Base-by-base conservation (phyloP, 1,140 invertebrate species). In the Drosophila obscura region DNA sequence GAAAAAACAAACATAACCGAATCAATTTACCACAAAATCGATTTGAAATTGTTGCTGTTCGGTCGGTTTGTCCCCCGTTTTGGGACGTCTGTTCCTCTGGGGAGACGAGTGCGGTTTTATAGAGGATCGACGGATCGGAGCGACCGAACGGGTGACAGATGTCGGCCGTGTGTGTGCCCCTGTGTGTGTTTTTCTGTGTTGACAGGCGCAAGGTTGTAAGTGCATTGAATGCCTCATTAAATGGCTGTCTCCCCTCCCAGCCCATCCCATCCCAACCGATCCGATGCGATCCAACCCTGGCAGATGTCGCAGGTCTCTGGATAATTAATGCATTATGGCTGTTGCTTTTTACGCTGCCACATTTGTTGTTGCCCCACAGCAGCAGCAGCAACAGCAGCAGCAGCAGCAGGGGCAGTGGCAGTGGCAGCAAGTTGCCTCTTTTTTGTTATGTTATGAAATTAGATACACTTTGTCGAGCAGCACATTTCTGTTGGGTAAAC, bases 171-270 rank as follows among this genome's bases (percentile, higher is more conserved):
- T 76, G 58, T 57, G 52, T 56, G 46, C 73, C 59, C 45, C 39
- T 56, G 51, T 52, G 59, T 57, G 19, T 5, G 2, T 41, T 15
- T 49, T 41, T 53, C 56, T 75, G 46, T 77, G 83, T 87, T 87
- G 83, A 87, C 83, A 88, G 66, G 63, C 75, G 75, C 82, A 88
- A 87, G 78, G 83, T 88, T 88, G 83, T 64, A 71, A 87, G 79
- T 88, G 84, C 76, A 83, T 80, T 89, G 84, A 83, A 88, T 88
- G 84, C 80, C 84, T 88, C 83, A 90, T 87, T 90, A 87, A 90
- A 80, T 67, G 66, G 63, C 63, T 52, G 50, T 69, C 57, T 44
- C 31, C 39, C 67, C 55, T 31, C 39, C 13, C 24, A 48, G 16
- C 26, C 50, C 15, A 50, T 52, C 35, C 50, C 31, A 16, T 53